Base-by-base conservation (phyloP, 1,140 invertebrate genomes). In the Cepaea nemoralis region DNA sequence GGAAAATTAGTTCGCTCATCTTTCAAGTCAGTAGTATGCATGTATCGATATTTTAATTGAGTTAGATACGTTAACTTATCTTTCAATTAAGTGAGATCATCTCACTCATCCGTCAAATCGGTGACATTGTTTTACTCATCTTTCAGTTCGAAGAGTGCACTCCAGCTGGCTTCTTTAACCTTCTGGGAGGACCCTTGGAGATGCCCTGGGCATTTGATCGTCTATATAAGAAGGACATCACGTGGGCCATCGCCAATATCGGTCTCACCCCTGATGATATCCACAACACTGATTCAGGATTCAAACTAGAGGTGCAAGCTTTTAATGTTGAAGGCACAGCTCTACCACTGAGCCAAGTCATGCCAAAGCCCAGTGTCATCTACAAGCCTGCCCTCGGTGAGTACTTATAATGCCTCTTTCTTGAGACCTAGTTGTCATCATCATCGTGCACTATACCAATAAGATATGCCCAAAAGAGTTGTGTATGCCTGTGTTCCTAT, bases 181-280 rank as follows among this genome's bases (percentile, higher is more conserved):
- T 83, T 8, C 67, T 83, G 35, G 83, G 83, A 40, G 79, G 83
- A 16, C 24, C 55, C 14, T 10, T 33, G 1, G 83, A 83, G 45
- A 84, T 84, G 83, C 80, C 83, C 0, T 82, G 81, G 80, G 24
- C 76, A 35, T 84, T 82, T 66, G 77, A 76, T 37, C 48, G 77
- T 33, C 77, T 80, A 5, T 84, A 79, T 73, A 67, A 75, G 27
- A 78, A 74, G 24, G 79, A 40, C 6, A 63, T 63, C 59, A 63
- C 19, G 10, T 63, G 59, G 59, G 27, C 59, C 10, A 27, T 63
- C 33, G 33, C 27, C 10, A 63, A 40, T 70, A 2, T 70, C 40
- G 69, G 69, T 1, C 35, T 70, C 22, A 2, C 19, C 19, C 69
- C 69, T 39, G 69, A 70, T 6, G 19, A 39, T 40, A 22, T 70